Percentiles rank a stretch among this genome's conserved stretches.
These are phyloP conservation scores for Syngnathus rostellatus DNA, from an alignment of 2,797 vertebrate species.

Conservation along the genomic window DNA sequence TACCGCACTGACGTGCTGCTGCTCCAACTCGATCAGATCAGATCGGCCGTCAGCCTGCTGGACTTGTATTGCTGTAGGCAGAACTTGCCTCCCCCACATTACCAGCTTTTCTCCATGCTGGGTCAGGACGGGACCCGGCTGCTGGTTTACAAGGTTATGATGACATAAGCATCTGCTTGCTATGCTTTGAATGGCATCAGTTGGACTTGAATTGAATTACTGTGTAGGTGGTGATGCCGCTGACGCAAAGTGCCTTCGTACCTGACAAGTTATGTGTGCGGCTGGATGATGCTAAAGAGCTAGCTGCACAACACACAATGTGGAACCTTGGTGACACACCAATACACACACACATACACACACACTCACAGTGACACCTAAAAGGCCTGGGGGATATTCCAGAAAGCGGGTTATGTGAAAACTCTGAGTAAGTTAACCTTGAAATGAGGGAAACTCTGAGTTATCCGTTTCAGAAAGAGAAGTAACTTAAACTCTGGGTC, in stretches of 20 bases:
- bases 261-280: conserved; percentile 13
- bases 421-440: too few species aligned
- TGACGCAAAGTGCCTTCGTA: neutral
- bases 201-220: conserved; percentile 7
- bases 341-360: neutral
- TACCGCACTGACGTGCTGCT: conserved; percentile 75
- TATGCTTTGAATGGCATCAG: neutral
- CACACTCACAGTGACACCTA: neutral
- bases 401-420: neutral
- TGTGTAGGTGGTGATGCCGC: conserved; percentile 6
- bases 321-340: conserved; percentile 8
- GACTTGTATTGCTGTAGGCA: conserved; percentile 85
- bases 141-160: conserved; percentile 50
- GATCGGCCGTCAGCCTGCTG: conserved; percentile 80
- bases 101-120: conserved; percentile 81
- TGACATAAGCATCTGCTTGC: neutral
- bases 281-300: conserved; percentile 13
- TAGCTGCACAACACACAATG: conserved; percentile 5
- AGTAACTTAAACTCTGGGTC: too few species aligned
- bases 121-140: conserved; percentile 50
- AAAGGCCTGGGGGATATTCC: too few species aligned
- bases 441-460: too few species aligned
- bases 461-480: too few species aligned
- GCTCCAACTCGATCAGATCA: conserved; percentile 81
- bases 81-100: conserved; percentile 80